A percentile compares a stretch with the other conserved stretches of the same genome.
These are phyloP conservation scores for Pogonocichla stellata DNA, from an alignment of 2,113 vertebrate species.

Conservation along the genomic window DNA sequence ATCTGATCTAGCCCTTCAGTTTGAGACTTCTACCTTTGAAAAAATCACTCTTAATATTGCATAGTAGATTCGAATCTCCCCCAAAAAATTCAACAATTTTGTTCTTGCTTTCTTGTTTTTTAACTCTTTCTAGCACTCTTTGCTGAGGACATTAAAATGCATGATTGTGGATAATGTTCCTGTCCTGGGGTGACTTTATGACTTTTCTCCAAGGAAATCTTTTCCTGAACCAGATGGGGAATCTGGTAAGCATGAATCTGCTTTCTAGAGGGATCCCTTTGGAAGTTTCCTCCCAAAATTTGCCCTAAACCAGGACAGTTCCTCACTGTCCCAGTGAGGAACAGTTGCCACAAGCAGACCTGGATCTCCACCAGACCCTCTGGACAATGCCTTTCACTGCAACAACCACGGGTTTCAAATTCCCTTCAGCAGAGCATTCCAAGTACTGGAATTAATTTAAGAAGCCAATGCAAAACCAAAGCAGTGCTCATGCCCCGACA, in stretches of 20 bases:
- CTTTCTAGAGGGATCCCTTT: too few species aligned
- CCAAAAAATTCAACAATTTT: background rate
- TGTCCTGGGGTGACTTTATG: background rate
- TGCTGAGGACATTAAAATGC: background rate
- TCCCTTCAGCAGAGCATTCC: background rate
- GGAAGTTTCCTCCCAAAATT: too few species aligned
- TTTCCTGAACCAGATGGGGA: too few species aligned
- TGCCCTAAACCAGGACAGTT: too few species aligned
- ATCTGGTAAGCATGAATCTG: too few species aligned
- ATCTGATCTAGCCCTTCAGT: accelerated
- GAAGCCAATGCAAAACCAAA: background rate
- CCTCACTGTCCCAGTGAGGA: background rate
- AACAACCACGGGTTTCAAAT: accelerated
- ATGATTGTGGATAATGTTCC: accelerated
- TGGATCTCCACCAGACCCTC: background rate
- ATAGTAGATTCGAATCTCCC: accelerated
- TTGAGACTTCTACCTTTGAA: background rate
- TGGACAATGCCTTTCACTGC: accelerated
- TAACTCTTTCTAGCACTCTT: background rate
- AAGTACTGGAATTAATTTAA: background rate
- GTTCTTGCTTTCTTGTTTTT: background rate
- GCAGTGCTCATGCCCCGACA: background rate
- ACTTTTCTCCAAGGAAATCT: too few species aligned
- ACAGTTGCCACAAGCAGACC: background rate
- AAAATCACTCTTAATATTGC: background rate